Evolutionary conservation across 2,797 vertebrate genomes (phyloP).

Genomic region (Microctenopoma steveboyesi): DNA sequence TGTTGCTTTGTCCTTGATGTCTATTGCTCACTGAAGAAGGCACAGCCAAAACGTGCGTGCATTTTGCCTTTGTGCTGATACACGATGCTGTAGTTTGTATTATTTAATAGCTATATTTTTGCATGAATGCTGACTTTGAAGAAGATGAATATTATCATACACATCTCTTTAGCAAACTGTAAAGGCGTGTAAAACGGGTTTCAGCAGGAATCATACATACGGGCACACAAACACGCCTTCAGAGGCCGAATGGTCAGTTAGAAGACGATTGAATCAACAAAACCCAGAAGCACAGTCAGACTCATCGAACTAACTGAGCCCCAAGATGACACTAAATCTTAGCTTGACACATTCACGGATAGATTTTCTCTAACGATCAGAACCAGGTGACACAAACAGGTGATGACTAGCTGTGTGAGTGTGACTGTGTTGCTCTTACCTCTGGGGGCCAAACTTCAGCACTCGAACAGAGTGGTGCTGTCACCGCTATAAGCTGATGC

Average conservation of each 20-base stretch:
- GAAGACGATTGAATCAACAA: slow-evolving; percentile 46
- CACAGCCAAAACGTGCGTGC: no score
- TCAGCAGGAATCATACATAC: slow-evolving; percentile 13
- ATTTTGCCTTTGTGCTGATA: no score
- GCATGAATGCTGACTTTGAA: no score
- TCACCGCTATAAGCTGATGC: slow-evolving; percentile 57
- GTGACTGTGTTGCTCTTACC: slow-evolving; percentile 29
- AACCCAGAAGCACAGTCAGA: slow-evolving; percentile 34
- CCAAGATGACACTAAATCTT: slow-evolving; percentile 41
- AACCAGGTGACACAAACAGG: slow-evolving; percentile 11
- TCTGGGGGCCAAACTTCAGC: slow-evolving; percentile 40
- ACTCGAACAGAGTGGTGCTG: slow-evolving; percentile 61
- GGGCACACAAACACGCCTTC: not conserved
- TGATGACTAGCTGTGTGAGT: slow-evolving; percentile 20
- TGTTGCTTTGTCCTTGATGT: no score
- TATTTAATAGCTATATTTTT: no score
- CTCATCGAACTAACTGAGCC: slow-evolving; percentile 11
- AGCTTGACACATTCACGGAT: slow-evolving; percentile 28
- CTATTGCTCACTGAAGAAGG: no score
- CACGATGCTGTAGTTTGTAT: no score
- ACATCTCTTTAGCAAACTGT: not conserved
- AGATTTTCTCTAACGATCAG: slow-evolving; percentile 47
- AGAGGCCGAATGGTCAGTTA: slow-evolving; percentile 9
- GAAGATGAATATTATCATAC: not conserved
- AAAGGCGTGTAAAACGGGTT: not conserved